phyloP scores from a whole-genome alignment of 2,113 vertebrate genomes.

The Sakesphorus luctuosus region DNA sequence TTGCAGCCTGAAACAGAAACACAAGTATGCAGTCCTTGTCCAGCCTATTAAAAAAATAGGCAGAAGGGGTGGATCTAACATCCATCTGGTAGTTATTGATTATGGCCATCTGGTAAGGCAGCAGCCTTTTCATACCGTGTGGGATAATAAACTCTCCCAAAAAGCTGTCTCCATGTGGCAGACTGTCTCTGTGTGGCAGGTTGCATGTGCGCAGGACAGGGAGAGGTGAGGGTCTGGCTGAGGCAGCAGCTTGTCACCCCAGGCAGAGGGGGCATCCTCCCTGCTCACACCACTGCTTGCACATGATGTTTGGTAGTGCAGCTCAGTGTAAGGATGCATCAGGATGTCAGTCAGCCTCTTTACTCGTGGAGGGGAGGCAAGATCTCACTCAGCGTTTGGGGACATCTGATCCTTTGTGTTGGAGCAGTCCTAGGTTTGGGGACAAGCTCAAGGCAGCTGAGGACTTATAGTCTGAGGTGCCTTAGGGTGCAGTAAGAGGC shows the following conservation, averaged over 20 bases:
- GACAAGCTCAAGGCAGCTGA: background rate
- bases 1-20: constrained; percentile 35
- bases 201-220: background rate
- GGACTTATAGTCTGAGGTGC: background rate
- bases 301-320: fast-evolving
- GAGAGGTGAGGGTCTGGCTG: constrained; percentile 30
- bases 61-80: constrained; percentile 36
- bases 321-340: fast-evolving
- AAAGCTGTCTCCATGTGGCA: constrained; percentile 49
- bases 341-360: background rate
- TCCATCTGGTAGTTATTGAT: constrained; percentile 79
- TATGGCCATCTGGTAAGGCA: constrained; percentile 74
- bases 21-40: constrained; percentile 1
- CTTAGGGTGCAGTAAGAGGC: fast-evolving
- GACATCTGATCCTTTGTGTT: background rate
- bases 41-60: constrained; percentile 15
- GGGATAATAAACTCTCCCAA: constrained; percentile 21
- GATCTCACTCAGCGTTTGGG: fast-evolving
- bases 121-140: constrained; percentile 45
- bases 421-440: background rate
- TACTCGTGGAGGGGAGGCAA: fast-evolving
- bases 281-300: background rate
- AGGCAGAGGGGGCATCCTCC: background rate
- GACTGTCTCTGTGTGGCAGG: background rate
- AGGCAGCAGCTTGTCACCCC: background rate